Evolutionary conservation across 2,888 invertebrate species (phyloP), one percentile per base, ranked within the genome.

Genomic region (Andrena dorsata): DNA sequence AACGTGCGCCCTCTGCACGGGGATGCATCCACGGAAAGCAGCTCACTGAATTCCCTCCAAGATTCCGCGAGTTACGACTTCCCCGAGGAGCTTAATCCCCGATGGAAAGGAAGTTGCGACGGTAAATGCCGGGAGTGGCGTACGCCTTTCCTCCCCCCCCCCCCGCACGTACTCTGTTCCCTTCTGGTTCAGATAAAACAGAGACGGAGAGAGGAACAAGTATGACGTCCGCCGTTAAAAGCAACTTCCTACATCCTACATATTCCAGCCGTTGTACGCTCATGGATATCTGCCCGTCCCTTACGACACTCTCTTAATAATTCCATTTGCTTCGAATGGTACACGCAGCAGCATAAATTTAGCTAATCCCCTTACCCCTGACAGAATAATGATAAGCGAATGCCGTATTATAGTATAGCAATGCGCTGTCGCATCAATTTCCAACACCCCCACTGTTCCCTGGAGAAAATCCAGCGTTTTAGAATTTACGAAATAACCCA

Each of bases 41-140:
- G 66, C 58, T 66, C 61, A 51, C 20, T 61, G 65, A 72, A 78
- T 73, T 86, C 83, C 70, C 74, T 73, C 49, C 35, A 79, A 86
- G 81, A 81, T 86, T 81, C 79, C 49, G 28, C 23, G 69, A 81
- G 73, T 86, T 81, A 86, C 79, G 79, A 80, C 61, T 80, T 77
- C 65, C 75, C 61, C 20, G 35, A 16, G 58, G 49, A 80, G 76
- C 75, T 85, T 83, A 80, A 86, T 83, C 81, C 71, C 69, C 66
- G 70, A 83, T 76, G 86, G 73, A 75, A 71, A 76, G 63, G 61
- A 81, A 76, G 65, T 32, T 64, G 70, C 77, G 58, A 82, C 73
- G 70, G 71, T 80, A 82, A 80, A 80, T 78, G 74, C 61, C 26
- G 47, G 41, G 51, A 64, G 64, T 61, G 49, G 66, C 60, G 73